Percentiles rank a stretch among this genome's conserved stretches.
These are phyloP conservation scores for Athrips mouffetella DNA, from an alignment of 2,888 invertebrate genomes.

Conservation along the genomic window DNA sequence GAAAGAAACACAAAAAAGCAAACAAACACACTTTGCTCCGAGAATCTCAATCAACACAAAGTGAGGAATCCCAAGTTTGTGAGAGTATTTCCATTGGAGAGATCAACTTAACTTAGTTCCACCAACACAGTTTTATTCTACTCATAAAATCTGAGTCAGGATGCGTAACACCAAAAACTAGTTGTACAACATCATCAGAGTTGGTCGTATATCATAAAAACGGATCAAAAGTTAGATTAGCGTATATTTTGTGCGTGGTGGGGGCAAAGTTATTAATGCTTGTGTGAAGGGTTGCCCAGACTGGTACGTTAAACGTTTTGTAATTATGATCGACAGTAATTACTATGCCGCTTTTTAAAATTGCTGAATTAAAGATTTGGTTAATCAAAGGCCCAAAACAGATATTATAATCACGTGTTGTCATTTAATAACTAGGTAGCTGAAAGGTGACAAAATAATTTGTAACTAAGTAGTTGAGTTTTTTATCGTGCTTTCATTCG, in stretches of 20 bases:
- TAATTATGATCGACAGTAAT: no score
- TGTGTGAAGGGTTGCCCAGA: neutral
- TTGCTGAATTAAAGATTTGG: no score
- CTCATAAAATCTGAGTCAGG: neutral
- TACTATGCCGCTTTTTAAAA: no score
- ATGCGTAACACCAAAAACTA: neutral
- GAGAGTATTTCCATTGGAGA: neutral
- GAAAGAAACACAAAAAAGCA: neutral
- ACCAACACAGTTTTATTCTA: neutral
- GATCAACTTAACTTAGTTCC: neutral
- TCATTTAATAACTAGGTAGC: no score
- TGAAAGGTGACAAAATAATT: no score
- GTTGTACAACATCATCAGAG: constrained; percentile 1
- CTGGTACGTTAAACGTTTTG: no score
- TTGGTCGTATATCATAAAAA: constrained; percentile 19
- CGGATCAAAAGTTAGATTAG: constrained; percentile 29
- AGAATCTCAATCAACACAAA: neutral
- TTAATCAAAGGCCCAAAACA: no score
- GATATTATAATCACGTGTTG: no score
- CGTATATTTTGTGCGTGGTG: neutral
- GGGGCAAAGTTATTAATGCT: neutral
- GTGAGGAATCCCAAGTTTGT: neutral
- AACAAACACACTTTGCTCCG: neutral
- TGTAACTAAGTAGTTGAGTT: no score
- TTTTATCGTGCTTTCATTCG: no score